phyloP scores from a whole-genome alignment of 2,113 vertebrate species.

The Cairina moschata region DNA sequence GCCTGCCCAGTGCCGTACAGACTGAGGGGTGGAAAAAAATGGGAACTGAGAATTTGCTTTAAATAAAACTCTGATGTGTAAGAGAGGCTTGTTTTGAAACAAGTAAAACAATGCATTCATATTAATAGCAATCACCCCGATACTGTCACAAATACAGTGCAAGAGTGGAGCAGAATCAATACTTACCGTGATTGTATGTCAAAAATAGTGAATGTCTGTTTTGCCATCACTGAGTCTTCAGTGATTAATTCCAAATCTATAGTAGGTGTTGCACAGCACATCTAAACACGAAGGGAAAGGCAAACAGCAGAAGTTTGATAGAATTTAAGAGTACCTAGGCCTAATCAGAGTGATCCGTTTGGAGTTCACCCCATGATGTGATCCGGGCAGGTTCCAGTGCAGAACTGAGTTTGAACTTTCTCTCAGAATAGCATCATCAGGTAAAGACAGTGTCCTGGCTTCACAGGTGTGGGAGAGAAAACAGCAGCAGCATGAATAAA shows the following conservation, averaged over 20 bases:
- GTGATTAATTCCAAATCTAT: not conserved
- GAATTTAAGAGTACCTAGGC: not conserved
- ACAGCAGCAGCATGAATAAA: not conserved
- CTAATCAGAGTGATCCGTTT: fast-evolving
- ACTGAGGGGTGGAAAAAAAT: fast-evolving
- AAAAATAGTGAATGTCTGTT: not conserved
- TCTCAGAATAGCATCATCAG: fast-evolving
- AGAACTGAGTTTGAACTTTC: no score
- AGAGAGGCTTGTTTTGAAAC: not conserved
- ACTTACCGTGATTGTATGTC: not conserved
- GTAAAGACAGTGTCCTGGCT: not conserved
- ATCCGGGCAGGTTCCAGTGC: fast-evolving
- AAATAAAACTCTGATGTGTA: not conserved
- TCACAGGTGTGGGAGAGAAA: not conserved
- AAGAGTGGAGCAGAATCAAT: fast-evolving
- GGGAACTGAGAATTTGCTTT: fast-evolving
- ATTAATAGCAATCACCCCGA: fast-evolving
- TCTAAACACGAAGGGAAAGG: not conserved
- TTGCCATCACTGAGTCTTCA: not conserved
- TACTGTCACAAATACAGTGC: fast-evolving
- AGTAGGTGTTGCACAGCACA: not conserved
- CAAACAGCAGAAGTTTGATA: not conserved
- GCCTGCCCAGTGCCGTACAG: fast-evolving
- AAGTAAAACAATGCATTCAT: not conserved
- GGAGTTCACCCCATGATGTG: fast-evolving